phyloP scores from a whole-genome alignment of 2,797 vertebrate species.

The Sphaeramia orbicularis region DNA sequence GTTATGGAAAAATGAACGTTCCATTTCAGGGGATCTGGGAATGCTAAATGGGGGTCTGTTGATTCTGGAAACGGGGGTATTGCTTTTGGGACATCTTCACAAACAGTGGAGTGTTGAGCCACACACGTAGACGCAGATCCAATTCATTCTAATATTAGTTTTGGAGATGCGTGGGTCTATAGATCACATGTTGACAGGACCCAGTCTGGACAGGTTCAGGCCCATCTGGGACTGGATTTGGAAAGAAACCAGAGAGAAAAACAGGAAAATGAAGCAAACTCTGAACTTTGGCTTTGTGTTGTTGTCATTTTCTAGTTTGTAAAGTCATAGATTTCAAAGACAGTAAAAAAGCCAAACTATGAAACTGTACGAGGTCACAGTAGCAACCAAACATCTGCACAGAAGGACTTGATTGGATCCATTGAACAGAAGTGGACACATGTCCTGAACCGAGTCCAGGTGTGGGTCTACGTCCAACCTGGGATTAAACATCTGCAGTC shows the following conservation, averaged over 20 bases:
- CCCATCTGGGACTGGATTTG: conserved; percentile 41
- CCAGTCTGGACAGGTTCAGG: conserved; percentile 41
- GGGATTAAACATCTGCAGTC: too few relatives aligned
- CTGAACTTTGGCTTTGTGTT: conserved; percentile 63
- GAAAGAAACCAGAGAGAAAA: conserved; percentile 58
- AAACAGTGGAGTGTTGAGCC: conserved; percentile 64
- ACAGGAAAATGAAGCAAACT: conserved; percentile 64
- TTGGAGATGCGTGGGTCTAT: conserved; percentile 66
- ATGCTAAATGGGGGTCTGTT: conserved; percentile 76
- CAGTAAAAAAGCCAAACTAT: too few relatives aligned
- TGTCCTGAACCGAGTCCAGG: too few relatives aligned
- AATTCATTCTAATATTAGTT: conserved; percentile 76
- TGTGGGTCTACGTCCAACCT: too few relatives aligned
- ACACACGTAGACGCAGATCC: conserved; percentile 72
- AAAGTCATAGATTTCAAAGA: too few relatives aligned
- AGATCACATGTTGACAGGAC: conserved; percentile 64
- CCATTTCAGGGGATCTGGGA: conserved; percentile 79
- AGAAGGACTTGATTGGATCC: too few relatives aligned
- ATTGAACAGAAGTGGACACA: too few relatives aligned
- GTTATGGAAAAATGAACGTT: conserved; percentile 73
- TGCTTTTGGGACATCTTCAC: conserved; percentile 78
- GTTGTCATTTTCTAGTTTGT: conserved; percentile 33
- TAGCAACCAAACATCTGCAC: too few relatives aligned
- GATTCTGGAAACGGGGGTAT: conserved; percentile 75
- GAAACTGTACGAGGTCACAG: too few relatives aligned